Evolutionary conservation across 2,113 vertebrate genomes (phyloP).

Genomic region (Alaudala cheleensis): DNA sequence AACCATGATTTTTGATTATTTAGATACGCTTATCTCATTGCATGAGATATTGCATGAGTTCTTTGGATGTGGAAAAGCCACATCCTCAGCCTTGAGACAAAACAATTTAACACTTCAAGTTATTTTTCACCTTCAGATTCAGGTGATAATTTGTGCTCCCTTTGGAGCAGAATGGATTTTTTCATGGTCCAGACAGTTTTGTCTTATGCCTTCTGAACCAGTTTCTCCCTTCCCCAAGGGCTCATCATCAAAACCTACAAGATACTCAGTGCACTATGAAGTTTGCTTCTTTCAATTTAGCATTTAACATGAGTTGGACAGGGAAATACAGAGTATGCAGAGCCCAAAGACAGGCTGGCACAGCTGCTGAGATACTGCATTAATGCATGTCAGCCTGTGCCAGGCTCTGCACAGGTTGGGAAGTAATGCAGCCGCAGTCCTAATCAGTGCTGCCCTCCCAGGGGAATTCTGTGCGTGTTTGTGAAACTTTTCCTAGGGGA

Average conservation of each 20-base stretch:
- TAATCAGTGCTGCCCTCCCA: neutral
- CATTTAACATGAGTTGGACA: neutral
- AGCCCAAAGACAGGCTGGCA: neutral
- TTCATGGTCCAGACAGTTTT: neutral
- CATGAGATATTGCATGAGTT: neutral
- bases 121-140: neutral
- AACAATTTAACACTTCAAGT: neutral
- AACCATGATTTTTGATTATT: neutral
- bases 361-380: neutral
- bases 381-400: accelerated
- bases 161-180: neutral
- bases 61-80: neutral
- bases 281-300: neutral
- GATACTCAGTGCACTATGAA: neutral
- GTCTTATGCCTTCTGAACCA: neutral
- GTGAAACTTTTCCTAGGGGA: neutral
- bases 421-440: accelerated
- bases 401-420: neutral
- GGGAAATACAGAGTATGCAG: neutral
- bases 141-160: neutral
- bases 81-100: neutral
- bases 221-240: neutral
- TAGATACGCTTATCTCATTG: neutral
- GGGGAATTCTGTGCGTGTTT: neutral
- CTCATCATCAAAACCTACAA: neutral